These are phyloP conservation scores for Ostrea edulis DNA, from an alignment of 1,140 invertebrate species.

Conservation along the genomic window DNA sequence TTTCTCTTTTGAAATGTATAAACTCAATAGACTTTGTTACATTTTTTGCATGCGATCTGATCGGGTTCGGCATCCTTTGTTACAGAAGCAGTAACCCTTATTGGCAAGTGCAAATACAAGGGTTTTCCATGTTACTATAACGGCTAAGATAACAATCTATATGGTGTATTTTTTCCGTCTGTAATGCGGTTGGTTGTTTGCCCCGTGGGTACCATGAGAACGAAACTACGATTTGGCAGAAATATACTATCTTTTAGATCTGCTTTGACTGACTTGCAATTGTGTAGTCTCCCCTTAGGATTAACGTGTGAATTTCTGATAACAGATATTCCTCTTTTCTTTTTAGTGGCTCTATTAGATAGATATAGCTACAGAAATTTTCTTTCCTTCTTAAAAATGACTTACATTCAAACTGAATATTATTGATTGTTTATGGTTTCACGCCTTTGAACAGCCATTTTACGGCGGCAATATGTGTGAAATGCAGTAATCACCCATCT, in stretches of 20 bases:
- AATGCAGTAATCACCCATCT: no score
- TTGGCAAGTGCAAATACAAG: conserved; percentile 4
- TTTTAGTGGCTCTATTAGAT: no score
- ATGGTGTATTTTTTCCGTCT: conserved; percentile 8
- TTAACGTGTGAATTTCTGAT: not conserved
- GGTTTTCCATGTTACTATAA: conserved; percentile 2
- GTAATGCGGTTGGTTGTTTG: conserved; percentile 1
- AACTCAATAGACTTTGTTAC: conserved; percentile 9
- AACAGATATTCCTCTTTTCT: not conserved
- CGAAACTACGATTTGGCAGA: not conserved
- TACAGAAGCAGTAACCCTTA: conserved; percentile 2
- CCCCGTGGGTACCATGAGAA: conserved; percentile 24
- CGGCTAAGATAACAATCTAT: not conserved
- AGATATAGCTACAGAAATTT: no score
- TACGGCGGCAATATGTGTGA: no score
- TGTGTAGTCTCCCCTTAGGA: not conserved
- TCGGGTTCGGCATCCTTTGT: conserved; percentile 12
- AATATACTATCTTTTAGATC: not conserved
- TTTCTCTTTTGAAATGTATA: not conserved
- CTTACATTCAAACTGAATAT: no score
- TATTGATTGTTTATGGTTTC: no score
- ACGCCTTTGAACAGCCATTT: no score
- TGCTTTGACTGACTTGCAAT: not conserved
- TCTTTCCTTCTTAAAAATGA: no score
- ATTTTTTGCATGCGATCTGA: conserved; percentile 10